Percentiles rank a stretch among this genome's conserved stretches.
phyloP scores from a whole-genome alignment of 1,140 invertebrate species.

The Glomeris maerens region DNA sequence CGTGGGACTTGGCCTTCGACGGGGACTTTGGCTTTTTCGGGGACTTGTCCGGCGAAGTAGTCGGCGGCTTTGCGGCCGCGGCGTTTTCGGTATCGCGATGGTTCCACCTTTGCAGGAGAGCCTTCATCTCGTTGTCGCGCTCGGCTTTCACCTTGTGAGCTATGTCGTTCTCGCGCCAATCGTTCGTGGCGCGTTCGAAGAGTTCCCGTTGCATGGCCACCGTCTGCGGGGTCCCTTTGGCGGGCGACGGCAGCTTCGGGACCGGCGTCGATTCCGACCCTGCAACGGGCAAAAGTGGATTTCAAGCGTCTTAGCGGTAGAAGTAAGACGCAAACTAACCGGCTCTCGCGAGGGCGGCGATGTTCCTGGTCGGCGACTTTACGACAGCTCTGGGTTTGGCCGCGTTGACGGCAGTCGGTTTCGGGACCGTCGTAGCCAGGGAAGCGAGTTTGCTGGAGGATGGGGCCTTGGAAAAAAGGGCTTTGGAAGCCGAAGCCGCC shows the following conservation, averaged over 20 bases:
- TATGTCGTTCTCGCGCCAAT: conserved; percentile 19
- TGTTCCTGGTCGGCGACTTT: conserved; percentile 17
- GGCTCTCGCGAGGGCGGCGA: background rate
- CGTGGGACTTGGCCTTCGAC: too few relatives aligned
- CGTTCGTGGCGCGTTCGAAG: conserved; percentile 21
- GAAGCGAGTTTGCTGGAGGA: conserved; percentile 5
- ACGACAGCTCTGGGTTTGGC: conserved; percentile 13
- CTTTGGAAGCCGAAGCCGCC: conserved; percentile 13
- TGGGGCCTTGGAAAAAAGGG: conserved; percentile 7
- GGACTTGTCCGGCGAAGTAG: too few relatives aligned
- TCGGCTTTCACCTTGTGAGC: conserved; percentile 22
- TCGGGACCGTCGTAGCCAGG: conserved; percentile 19
- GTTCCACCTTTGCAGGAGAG: conserved; percentile 27
- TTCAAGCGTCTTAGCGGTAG: background rate
- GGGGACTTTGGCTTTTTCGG: too few relatives aligned
- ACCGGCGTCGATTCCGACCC: background rate
- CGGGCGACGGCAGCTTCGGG: background rate
- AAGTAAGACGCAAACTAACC: background rate
- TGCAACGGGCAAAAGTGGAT: background rate
- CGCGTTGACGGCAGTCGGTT: background rate
- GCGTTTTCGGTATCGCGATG: conserved; percentile 13
- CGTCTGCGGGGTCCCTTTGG: background rate
- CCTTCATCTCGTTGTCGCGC: conserved; percentile 27
- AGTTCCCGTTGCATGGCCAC: conserved; percentile 24
- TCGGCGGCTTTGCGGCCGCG: too few relatives aligned